phyloP scores from a whole-genome alignment of 1,140 invertebrate species.

The Samia ricini region DNA sequence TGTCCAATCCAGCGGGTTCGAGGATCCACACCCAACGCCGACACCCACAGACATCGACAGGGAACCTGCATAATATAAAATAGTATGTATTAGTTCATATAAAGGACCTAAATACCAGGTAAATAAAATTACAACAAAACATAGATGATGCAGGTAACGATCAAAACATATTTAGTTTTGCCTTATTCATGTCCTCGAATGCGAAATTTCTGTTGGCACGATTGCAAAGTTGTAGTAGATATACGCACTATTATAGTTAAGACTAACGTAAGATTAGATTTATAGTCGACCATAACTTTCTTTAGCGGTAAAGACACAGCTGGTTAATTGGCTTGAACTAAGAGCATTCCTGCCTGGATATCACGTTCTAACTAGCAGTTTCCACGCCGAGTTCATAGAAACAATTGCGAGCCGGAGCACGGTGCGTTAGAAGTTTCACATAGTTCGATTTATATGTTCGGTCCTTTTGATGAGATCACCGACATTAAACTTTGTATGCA shows the following conservation, averaged over 20 bases:
- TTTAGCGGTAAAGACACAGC: background rate
- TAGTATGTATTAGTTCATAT: constrained; percentile 15
- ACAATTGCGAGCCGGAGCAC: constrained; percentile 47
- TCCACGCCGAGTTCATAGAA: constrained; percentile 61
- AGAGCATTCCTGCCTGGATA: constrained; percentile 20
- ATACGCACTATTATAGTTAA: constrained; percentile 1
- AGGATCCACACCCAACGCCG: constrained; percentile 82
- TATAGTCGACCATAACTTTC: background rate
- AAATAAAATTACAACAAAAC: constrained; percentile 17
- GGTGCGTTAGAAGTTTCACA: constrained; percentile 59
- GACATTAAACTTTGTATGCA: constrained; percentile 66
- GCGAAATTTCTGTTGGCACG: constrained; percentile 30
- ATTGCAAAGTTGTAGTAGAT: constrained; percentile 12
- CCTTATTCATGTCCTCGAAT: constrained; percentile 13
- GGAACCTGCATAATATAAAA: constrained; percentile 71
- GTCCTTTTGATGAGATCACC: constrained; percentile 74
- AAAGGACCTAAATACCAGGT: background rate
- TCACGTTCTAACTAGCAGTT: constrained; percentile 54
- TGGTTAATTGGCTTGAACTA: constrained; percentile 23
- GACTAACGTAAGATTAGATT: constrained; percentile 2
- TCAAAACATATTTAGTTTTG: constrained; percentile 3
- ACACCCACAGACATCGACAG: constrained; percentile 84
- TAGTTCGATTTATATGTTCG: constrained; percentile 62
- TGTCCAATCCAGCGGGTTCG: constrained; percentile 94
- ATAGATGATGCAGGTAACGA: constrained; percentile 2